Conservation (phyloP, 1,140 invertebrate genomes). For the Batillaria attramentaria region DNA sequence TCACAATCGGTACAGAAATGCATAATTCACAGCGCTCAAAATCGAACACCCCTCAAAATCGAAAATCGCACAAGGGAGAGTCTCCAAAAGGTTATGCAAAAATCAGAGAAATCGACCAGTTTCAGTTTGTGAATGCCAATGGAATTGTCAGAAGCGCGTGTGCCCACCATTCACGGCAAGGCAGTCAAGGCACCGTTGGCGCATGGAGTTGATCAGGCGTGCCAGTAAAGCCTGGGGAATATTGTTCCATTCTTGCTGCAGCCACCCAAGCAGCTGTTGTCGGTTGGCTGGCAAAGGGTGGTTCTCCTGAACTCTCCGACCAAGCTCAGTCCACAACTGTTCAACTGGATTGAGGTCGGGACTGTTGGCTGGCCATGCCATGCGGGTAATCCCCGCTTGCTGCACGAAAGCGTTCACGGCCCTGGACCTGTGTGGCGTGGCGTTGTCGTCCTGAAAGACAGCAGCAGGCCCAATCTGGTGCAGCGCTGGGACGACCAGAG, state of each 20-base stretch:
- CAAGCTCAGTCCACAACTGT: conserved; percentile 48
- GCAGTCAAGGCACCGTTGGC: conserved; percentile 3
- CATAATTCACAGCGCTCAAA: too few species aligned
- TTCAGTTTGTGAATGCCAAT: too few species aligned
- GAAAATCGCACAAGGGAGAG: too few species aligned
- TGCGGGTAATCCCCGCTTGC: conserved; percentile 35
- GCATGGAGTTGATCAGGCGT: neutral
- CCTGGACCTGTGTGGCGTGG: conserved; percentile 37
- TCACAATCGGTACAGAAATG: too few species aligned
- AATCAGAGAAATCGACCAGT: too few species aligned
- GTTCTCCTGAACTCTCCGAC: conserved; percentile 16
- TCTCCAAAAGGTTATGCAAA: too few species aligned
- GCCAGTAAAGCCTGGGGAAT: neutral
- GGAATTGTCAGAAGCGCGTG: conserved; percentile 14
- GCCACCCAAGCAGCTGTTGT: neutral
- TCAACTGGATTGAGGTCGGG: conserved; percentile 57
- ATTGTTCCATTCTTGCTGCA: conserved; percentile 1
- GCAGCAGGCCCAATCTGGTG: conserved; percentile 8
- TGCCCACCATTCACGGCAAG: neutral
- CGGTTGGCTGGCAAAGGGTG: neutral
- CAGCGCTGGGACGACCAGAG: conserved; percentile 5
- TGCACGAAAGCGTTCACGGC: conserved; percentile 37
- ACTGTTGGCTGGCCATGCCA: conserved; percentile 45
- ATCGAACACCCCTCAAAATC: too few species aligned
- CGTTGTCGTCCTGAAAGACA: conserved; percentile 44